Conservation (phyloP, 2,888 invertebrate genomes). For the Drosophila mettleri region DNA sequence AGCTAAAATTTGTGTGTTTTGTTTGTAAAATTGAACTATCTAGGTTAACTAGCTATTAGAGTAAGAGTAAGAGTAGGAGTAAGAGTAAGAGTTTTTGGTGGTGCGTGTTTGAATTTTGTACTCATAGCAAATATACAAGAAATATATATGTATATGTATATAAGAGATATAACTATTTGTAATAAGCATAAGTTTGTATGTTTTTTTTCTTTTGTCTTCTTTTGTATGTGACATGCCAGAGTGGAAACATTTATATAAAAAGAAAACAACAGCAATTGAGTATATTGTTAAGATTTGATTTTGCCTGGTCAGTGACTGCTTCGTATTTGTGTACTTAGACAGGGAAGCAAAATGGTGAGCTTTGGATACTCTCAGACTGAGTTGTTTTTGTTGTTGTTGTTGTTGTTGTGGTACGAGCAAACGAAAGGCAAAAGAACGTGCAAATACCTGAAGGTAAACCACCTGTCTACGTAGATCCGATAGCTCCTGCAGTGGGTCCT, state of each 20-base stretch:
- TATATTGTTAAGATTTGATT: conserved; percentile 20
- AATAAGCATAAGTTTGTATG: conserved; percentile 14
- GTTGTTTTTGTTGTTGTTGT: no score
- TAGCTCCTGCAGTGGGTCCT: conserved; percentile 89
- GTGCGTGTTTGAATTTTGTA: conserved; percentile 22
- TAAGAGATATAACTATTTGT: conserved; percentile 3
- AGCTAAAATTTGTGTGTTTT: conserved; percentile 19
- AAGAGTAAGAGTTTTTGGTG: conserved; percentile 15
- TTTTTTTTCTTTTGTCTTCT: conserved; percentile 15
- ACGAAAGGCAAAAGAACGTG: conserved; percentile 72
- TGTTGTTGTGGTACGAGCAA: conserved; percentile 58
- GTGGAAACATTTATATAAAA: conserved; percentile 13
- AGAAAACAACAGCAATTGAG: conserved; percentile 25
- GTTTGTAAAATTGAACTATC: conserved; percentile 10
- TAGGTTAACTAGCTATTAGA: conserved; percentile 11
- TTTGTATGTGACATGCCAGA: conserved; percentile 29
- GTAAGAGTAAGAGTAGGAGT: conserved; percentile 2
- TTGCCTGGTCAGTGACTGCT: conserved; percentile 46
- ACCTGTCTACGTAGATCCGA: conserved; percentile 93
- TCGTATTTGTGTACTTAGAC: conserved; percentile 25
- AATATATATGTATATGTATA: neutral
- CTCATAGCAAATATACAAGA: conserved; percentile 25
- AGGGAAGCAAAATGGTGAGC: conserved; percentile 41
- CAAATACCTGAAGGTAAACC: conserved; percentile 90
- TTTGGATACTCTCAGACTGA: conserved; percentile 45